phyloP scores from a whole-genome alignment of 1,140 invertebrate genomes.

The Colletes latitarsis region DNA sequence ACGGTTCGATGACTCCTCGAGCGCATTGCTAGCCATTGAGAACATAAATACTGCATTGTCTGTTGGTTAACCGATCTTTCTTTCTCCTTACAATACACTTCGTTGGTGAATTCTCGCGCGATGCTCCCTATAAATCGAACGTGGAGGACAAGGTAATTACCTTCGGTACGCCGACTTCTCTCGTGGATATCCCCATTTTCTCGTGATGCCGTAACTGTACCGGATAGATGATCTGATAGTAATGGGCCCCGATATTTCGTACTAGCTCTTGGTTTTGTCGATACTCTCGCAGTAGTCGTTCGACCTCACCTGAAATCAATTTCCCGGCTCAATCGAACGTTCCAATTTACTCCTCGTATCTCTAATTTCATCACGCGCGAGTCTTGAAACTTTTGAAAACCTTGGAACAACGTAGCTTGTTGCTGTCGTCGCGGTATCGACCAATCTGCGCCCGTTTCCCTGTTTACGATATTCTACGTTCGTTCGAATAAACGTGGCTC shows the following conservation, averaged over 20 bases:
- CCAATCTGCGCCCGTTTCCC: too few relatives aligned
- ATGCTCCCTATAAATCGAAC: too few relatives aligned
- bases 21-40: too few relatives aligned
- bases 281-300: slow-evolving; percentile 92
- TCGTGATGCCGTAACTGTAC: slow-evolving; percentile 96
- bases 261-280: slow-evolving; percentile 95
- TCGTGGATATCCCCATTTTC: slow-evolving; percentile 96
- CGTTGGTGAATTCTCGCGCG: too few relatives aligned
- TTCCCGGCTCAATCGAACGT: slow-evolving; percentile 56
- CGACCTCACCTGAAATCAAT: slow-evolving; percentile 89
- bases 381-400: too few relatives aligned
- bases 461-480: neutral
- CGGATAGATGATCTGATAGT: slow-evolving; percentile 97
- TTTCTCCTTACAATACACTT: too few relatives aligned
- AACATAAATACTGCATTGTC: too few relatives aligned
- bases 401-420: too few relatives aligned
- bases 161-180: slow-evolving; percentile 91
- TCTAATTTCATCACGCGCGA: slow-evolving; percentile 27
- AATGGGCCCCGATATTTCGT: slow-evolving; percentile 92
- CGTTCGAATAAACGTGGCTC: too few relatives aligned
- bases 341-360: slow-evolving; percentile 32
- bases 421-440: too few relatives aligned
- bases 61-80: too few relatives aligned
- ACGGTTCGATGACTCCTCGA: too few relatives aligned
- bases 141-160: slow-evolving; percentile 80